Evolutionary conservation across 2,888 invertebrate species (phyloP), one percentile per base, ranked within the genome.

Genomic region (Calameuta idolon): DNA sequence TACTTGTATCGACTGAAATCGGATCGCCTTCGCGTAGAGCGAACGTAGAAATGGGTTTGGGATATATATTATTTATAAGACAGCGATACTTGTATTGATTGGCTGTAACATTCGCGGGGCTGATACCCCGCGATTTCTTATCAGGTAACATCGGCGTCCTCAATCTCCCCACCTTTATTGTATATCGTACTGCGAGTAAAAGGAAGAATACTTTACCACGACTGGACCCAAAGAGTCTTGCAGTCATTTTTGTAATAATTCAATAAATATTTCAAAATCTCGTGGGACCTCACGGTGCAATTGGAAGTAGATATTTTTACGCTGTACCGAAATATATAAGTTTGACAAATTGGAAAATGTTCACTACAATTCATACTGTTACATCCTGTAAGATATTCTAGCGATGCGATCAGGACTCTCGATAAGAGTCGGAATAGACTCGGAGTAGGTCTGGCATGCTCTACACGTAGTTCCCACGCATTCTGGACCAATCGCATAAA

Each of bases 51-150:
- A 69, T 73, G 30, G 76, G 34, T 73, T 34, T 75, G 71, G 34
- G 23, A 55, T 55, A 80, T 81, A 83, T 83, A 83, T 83, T 85
- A 83, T 85, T 85, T 85, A 85, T 82, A 81, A 83, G 81, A 74
- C 37, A 31, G 23, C 55, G 34, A 69, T 30, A 74, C 68, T 33
- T 75, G 76, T 81, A 84, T 83, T 80, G 83, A 83, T 83, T 84
- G 83, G 80, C 80, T 73, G 15, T 74, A 55, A 77, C 40, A 74
- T 68, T 69, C 69, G 74, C 75, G 78, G 12, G 9, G 5, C 30
- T 31, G 71, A 71, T 34, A 34, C 12, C 23, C 77, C 76, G 74
- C 74, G 77, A 81, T 76, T 80, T 68, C 68, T 77, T 76, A 79
- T 79, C 69, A 76, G 79, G 77, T 74, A 74, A 74, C 34, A 40